These are phyloP conservation scores for Cydia splendana DNA, from an alignment of 1,140 invertebrate species.

Conservation along the genomic window DNA sequence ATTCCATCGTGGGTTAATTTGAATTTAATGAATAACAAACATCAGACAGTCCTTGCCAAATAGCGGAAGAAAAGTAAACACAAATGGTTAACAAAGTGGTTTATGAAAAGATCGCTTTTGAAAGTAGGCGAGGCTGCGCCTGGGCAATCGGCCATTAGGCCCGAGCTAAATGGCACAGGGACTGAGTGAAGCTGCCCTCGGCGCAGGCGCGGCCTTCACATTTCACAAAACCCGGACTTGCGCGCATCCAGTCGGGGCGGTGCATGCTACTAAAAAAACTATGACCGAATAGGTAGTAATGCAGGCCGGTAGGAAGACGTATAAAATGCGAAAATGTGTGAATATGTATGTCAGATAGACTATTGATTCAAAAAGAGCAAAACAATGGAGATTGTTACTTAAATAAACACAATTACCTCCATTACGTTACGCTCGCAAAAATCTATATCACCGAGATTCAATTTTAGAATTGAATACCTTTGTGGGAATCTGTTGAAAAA, in stretches of 20 bases:
- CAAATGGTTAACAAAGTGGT: constrained; percentile 34
- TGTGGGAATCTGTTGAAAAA: no score
- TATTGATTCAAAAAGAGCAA: neutral
- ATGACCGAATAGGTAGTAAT: constrained; percentile 30
- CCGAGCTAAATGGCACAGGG: constrained; percentile 70
- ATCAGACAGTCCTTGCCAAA: constrained; percentile 21
- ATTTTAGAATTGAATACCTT: no score
- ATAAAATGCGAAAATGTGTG: constrained; percentile 22
- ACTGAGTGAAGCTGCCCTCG: constrained; percentile 65
- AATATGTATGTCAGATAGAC: neutral
- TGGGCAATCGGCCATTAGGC: constrained; percentile 46
- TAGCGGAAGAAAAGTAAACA: constrained; percentile 38
- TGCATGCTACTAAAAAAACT: constrained; percentile 51
- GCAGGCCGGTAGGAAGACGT: neutral
- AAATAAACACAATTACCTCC: no score
- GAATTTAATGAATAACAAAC: constrained; percentile 25
- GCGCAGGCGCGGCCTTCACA: constrained; percentile 71
- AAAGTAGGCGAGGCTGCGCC: constrained; percentile 36
- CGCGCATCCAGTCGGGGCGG: constrained; percentile 61
- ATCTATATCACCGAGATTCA: no score
- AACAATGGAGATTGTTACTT: no score
- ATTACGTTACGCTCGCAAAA: no score
- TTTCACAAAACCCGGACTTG: constrained; percentile 77
- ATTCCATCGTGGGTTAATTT: constrained; percentile 20
- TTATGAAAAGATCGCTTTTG: constrained; percentile 30